Base-by-base conservation (phyloP, 2,113 vertebrate species). In the Hoplias malabaricus region DNA sequence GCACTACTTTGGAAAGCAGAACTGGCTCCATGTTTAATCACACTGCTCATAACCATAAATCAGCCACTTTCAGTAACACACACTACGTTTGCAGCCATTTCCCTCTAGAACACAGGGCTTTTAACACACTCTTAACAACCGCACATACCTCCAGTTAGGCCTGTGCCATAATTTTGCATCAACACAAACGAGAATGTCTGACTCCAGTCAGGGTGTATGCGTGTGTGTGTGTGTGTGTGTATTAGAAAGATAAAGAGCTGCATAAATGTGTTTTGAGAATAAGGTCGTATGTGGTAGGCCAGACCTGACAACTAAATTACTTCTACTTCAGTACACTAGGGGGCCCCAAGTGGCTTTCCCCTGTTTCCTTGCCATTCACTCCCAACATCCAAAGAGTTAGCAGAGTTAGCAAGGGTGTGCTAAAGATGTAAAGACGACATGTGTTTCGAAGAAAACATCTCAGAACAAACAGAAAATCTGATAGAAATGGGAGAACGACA, bases 131-230 rank as follows among this genome's bases (percentile, higher is more conserved):
- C 56, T 73, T 59, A 75, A 75, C 71, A 79, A 57, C 66, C 67
- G 13, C 72, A 66, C 29, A 72, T 68, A 80, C 63, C 42, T 76
- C 68, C 62, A 68, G 65, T 78, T 72, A 83, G 81, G 21, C 56
- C 48, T 9, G n/a, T 62, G 53, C 36, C 33, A 53, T 33, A 54
- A 69, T 71, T 68, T 59, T 23, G 25, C 77, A 77, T 53, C 54
- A 67, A 76, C 59, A 23, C 73, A 77, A 77, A 80, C 73, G 73
- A 80, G 68, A 73, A 68, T 13, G 59, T 29, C 68, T 57, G 81
- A 71, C 72, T 82, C 76, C 75, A 75, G 69, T 2, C 21, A 38
- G 53, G 62, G 53, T 75, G 27, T 75, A 6, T 63, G 78, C 38
- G 63, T 53, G 42, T 65, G 73, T 59, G 38, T 56, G 53, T 65